A percentile compares a stretch with the other conserved stretches of the same genome.
These are phyloP conservation scores for Smittia aterrima DNA, from an alignment of 2,888 invertebrate species.

Conservation along the genomic window DNA sequence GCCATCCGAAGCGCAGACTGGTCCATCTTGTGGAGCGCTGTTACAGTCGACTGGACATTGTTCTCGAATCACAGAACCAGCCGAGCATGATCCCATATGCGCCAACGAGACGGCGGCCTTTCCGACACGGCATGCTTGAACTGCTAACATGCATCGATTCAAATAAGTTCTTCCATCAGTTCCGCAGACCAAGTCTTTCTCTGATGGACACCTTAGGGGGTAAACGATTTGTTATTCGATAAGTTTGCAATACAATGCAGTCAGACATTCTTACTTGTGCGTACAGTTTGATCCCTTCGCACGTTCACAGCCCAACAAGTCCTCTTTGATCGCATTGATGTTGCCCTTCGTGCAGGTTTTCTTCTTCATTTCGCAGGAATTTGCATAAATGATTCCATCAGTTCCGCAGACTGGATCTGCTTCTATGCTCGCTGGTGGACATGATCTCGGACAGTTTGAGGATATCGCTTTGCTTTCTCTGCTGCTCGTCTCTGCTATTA, in stretches of 20 bases:
- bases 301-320: constrained; percentile 62
- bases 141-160: constrained; percentile 61
- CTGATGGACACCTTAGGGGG: constrained; percentile 66
- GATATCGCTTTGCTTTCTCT: constrained; percentile 37
- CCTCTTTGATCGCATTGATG: constrained; percentile 76
- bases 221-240: neutral
- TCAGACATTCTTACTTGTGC: constrained; percentile 48
- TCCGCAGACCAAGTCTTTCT: constrained; percentile 84
- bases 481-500: too few relatives aligned
- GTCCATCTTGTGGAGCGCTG: constrained; percentile 81
- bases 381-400: constrained; percentile 86
- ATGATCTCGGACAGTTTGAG: constrained; percentile 47
- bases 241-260: too few relatives aligned
- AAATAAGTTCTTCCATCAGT: constrained; percentile 84
- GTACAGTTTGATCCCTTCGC: constrained; percentile 68
- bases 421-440: constrained; percentile 51
- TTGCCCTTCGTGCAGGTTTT: constrained; percentile 78
- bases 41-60: constrained; percentile 87
- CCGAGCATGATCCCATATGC: constrained; percentile 54
- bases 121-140: constrained; percentile 54
- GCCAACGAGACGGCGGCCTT: constrained; percentile 50
- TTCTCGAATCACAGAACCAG: constrained; percentile 70
- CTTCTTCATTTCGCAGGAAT: constrained; percentile 86
- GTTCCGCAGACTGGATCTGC: constrained; percentile 57
- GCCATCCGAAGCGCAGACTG: constrained; percentile 88